phyloP scores from a whole-genome alignment of 2,797 vertebrate species.

The Sebastes diaconus region DNA sequence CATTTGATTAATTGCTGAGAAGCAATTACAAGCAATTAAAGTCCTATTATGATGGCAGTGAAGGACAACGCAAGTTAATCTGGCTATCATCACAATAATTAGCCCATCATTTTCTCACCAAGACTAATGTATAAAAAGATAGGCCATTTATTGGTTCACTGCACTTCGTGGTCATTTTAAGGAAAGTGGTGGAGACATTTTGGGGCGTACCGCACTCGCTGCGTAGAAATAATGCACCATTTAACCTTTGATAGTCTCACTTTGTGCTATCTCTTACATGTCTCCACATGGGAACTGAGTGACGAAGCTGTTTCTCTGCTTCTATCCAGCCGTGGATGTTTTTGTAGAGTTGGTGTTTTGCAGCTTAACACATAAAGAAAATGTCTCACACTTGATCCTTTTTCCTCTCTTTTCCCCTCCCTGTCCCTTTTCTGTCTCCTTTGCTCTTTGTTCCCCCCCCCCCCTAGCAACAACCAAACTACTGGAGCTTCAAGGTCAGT shows the following conservation, averaged over 20 bases:
- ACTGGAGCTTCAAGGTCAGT: conserved; percentile 99
- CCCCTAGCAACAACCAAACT: conserved; percentile 93
- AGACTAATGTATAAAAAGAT: neutral
- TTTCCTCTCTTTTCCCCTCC: conserved; percentile 18
- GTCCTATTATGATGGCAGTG: conserved; percentile 65
- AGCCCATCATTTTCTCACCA: conserved; percentile 40
- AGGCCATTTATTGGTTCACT: neutral
- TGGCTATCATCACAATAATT: conserved; percentile 67
- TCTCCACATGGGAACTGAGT: conserved; percentile 2
- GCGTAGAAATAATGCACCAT: neutral
- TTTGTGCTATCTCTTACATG: neutral
- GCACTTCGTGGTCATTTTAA: conserved; percentile 2
- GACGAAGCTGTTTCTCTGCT: conserved; percentile 15
- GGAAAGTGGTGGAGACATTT: neutral
- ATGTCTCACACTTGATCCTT: conserved; percentile 60
- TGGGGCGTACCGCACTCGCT: neutral
- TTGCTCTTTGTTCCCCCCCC: conserved; percentile 31
- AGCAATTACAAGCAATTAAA: conserved; percentile 77
- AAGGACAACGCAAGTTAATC: conserved; percentile 69
- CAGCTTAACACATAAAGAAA: conserved; percentile 46
- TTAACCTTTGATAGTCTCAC: conserved; percentile 12
- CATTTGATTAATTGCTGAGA: conserved; percentile 72
- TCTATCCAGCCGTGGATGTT: conserved; percentile 13
- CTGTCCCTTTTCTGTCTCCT: conserved; percentile 19
- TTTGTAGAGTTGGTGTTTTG: conserved; percentile 33